phyloP scores from a whole-genome alignment of 1,140 invertebrate genomes.

The Carcinoscorpius rotundicauda region DNA sequence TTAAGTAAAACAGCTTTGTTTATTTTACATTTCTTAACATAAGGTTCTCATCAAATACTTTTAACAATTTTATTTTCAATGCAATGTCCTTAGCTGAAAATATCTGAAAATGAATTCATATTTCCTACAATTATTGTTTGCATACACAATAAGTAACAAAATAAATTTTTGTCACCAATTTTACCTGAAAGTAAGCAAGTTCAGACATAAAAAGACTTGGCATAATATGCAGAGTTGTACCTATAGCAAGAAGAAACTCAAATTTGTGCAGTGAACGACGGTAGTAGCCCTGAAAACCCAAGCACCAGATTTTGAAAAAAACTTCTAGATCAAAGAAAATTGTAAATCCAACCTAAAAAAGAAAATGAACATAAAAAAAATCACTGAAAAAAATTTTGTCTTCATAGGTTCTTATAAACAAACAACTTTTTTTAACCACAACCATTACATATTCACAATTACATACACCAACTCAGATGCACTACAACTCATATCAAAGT shows the following conservation, averaged over 20 bases:
- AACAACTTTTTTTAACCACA: no score
- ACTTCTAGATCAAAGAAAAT: slow-evolving; percentile 90
- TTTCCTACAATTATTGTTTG: slow-evolving; percentile 15
- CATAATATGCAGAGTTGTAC: slow-evolving; percentile 90
- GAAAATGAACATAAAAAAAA: slow-evolving; percentile 18
- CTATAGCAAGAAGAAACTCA: slow-evolving; percentile 83
- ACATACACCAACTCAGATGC: no score
- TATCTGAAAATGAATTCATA: slow-evolving; percentile 40
- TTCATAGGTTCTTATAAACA: slow-evolving; percentile 3
- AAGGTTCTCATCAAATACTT: no score
- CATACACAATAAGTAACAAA: neutral
- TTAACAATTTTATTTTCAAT: no score
- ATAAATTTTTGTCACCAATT: neutral
- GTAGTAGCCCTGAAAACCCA: slow-evolving; percentile 87
- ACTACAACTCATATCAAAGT: no score
- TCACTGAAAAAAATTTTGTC: slow-evolving; percentile 8
- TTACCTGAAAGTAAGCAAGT: slow-evolving; percentile 92
- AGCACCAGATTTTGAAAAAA: slow-evolving; percentile 94
- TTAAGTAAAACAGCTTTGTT: no score
- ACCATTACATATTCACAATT: no score
- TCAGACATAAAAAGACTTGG: slow-evolving; percentile 80
- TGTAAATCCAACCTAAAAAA: slow-evolving; percentile 69
- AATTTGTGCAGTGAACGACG: slow-evolving; percentile 97
- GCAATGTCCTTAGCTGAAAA: no score
- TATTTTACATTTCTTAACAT: no score